phyloP scores from a whole-genome alignment of 2,113 vertebrate genomes.

The Carassius carassius region DNA sequence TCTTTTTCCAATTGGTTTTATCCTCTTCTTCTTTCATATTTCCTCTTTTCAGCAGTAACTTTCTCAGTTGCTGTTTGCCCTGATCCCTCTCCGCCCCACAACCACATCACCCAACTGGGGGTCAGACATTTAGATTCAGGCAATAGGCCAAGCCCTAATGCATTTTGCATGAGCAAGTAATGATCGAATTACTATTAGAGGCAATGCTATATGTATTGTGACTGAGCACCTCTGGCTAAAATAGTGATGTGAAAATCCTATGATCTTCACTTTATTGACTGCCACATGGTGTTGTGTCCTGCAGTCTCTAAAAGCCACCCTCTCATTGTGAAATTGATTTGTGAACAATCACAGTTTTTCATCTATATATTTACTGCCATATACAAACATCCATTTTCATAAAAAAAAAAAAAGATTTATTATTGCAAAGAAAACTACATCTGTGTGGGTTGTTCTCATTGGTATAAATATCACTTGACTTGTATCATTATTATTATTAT shows the following conservation, averaged over 20 bases:
- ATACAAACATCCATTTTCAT: constrained; percentile 3
- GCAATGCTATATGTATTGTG: constrained; percentile 3
- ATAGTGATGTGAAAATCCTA: constrained; percentile 44
- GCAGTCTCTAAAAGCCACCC: constrained; percentile 2
- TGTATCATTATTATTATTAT: no score
- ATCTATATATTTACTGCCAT: neutral
- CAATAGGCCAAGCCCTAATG: neutral
- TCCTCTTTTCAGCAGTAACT: neutral
- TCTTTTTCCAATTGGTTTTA: neutral
- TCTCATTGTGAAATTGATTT: constrained; percentile 10
- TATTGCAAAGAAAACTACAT: neutral
- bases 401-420: neutral
- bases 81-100: neutral
- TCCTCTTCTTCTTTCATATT: neutral
- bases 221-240: constrained; percentile 26
- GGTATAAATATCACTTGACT: neutral
- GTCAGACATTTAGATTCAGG: constrained; percentile 3
- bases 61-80: neutral
- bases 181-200: constrained; percentile 58
- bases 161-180: constrained; percentile 38
- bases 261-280: constrained; percentile 52
- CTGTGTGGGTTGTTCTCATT: neutral
- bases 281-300: constrained; percentile 30
- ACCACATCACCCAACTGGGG: neutral
- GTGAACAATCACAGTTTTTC: neutral